Evolutionary conservation across 1,140 invertebrate genomes (phyloP), one percentile per base, ranked within the genome.

Genomic region (Apolygus lucorum): DNA sequence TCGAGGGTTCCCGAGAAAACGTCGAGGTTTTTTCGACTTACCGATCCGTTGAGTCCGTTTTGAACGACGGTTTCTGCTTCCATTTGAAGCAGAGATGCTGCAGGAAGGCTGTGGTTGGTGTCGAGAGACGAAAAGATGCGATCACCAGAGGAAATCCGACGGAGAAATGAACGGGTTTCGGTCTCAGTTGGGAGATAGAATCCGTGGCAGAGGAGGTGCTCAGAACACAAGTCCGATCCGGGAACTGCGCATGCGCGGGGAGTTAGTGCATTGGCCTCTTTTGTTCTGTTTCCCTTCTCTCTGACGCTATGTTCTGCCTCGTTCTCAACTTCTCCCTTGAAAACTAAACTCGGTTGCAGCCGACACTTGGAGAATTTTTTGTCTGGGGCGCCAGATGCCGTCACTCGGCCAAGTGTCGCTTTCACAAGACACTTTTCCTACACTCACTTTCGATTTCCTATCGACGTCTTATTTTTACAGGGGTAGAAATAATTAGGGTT

Each of bases 261-360:
- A 17, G 54, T 17, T 59, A 24, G 54, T 59, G 54, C 54, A 59
- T 17, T 59, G 54, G 54, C 54, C 54, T 49, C 34, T 42, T 42
- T 42, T 42, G 34, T 42, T 42, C 34, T 8, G 34, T 4, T 42
- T 42, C 34, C 34, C 17, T 42, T 42, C 34, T 42, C 34, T n/a
- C n/a, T n/a, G n/a, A n/a, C n/a, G n/a, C n/a, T n/a, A n/a, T n/a
- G n/a, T n/a, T n/a, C n/a, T n/a, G n/a, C n/a, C n/a, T n/a, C n/a
- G n/a, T n/a, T n/a, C n/a, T n/a, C n/a, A n/a, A n/a, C n/a, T n/a
- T n/a, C n/a, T n/a, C n/a, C n/a, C n/a, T n/a, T n/a, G n/a, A n/a
- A n/a, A n/a, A n/a, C n/a, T n/a, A n/a, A n/a, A n/a, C n/a, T n/a
- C n/a, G n/a, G n/a, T n/a, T n/a, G n/a, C n/a, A n/a, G n/a, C n/a